Percentiles rank a stretch among this genome's conserved stretches.
Evolutionary conservation across 2,888 invertebrate genomes (phyloP).

Genomic region (Lacanobia oleracea): DNA sequence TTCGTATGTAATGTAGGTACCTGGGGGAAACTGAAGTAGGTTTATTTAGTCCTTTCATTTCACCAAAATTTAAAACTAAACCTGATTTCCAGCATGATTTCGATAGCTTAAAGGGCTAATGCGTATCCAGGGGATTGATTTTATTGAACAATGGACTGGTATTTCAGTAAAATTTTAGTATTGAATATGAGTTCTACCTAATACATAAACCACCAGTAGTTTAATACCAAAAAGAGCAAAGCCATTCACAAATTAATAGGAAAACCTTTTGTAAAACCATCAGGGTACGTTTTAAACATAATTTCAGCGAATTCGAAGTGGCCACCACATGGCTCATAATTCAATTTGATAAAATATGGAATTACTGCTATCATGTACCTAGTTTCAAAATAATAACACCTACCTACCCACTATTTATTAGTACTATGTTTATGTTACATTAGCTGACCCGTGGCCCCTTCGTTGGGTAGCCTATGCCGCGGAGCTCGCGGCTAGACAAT

Average conservation of each 20-base stretch:
- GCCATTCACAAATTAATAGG: not conserved
- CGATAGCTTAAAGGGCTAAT: not conserved
- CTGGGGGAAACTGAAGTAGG: not conserved
- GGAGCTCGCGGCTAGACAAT: too few relatives aligned
- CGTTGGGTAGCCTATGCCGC: too few relatives aligned
- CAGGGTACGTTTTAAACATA: not conserved
- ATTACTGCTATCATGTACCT: not conserved
- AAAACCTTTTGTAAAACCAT: conserved; percentile 10
- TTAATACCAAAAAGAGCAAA: not conserved
- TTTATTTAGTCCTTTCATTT: not conserved
- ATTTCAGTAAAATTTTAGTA: not conserved
- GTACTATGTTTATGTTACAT: not conserved
- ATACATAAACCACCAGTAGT: not conserved
- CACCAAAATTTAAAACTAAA: not conserved
- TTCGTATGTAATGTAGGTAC: too few relatives aligned
- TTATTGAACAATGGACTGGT: too few relatives aligned
- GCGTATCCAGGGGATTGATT: too few relatives aligned
- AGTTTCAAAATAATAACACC: conserved; percentile 21
- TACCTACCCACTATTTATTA: too few relatives aligned
- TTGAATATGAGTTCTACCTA: not conserved
- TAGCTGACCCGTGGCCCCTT: too few relatives aligned
- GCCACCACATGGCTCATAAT: conserved; percentile 11
- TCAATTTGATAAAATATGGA: conserved; percentile 21
- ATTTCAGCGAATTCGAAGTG: conserved; percentile 11
- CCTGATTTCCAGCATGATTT: not conserved